Evolutionary conservation across 2,113 vertebrate genomes (phyloP).

Genomic region (Variabilichromis moorii): DNA sequence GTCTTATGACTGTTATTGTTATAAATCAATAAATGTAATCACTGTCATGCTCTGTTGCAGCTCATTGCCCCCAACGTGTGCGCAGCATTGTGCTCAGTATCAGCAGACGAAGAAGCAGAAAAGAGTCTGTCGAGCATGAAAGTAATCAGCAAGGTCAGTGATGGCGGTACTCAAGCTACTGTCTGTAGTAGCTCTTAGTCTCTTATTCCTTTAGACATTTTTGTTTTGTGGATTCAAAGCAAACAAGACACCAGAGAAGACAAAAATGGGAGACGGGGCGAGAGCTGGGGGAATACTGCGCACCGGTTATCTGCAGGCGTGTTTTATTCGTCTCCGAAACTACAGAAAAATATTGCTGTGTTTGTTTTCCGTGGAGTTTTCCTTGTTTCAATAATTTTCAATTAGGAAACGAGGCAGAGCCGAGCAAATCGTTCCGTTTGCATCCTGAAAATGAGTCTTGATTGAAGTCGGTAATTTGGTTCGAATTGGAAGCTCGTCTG

Average conservation of each 20-base stretch:
- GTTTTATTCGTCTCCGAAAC: not conserved
- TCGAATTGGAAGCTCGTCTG: not conserved
- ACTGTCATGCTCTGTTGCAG: not conserved
- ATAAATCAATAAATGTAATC: conserved; percentile 21
- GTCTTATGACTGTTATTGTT: not conserved
- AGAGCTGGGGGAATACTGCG: not conserved
- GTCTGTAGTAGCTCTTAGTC: not conserved
- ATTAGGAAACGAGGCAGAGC: not conserved
- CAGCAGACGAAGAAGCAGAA: not conserved
- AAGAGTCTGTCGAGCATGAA: conserved; percentile 26
- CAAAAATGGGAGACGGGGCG: not conserved
- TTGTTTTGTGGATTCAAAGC: conserved; percentile 4
- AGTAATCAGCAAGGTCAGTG: conserved; percentile 44
- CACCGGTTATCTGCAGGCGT: not conserved
- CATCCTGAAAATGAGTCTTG: not conserved
- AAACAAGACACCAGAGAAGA: conserved; percentile 22
- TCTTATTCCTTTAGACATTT: conserved; percentile 32
- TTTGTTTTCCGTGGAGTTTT: not conserved
- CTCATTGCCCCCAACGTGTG: not conserved
- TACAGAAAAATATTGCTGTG: not conserved
- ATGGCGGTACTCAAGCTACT: conserved; percentile 5
- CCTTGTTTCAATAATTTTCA: conserved; percentile 27
- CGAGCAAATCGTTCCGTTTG: not conserved
- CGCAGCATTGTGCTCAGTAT: not conserved
- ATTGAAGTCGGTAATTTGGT: conserved; percentile 7